These are phyloP conservation scores for Peromyscus leucopus DNA, from an alignment of 2,113 vertebrate genomes.

Conservation along the genomic window DNA sequence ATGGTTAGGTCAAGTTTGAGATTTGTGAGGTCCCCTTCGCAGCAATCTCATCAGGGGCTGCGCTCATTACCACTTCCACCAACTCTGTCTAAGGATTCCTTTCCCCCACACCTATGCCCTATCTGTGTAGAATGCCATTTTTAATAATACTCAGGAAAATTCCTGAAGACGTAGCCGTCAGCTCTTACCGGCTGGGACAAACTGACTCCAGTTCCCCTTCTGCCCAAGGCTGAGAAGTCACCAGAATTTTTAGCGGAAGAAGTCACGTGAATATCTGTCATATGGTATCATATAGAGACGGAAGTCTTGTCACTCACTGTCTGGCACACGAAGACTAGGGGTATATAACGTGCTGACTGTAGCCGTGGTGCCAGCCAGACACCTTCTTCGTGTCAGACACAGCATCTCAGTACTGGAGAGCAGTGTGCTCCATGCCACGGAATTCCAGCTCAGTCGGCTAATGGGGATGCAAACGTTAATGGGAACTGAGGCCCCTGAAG, in stretches of 20 bases:
- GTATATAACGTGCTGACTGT: fast-evolving
- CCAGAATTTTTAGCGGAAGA: too few relatives aligned
- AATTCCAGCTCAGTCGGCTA: constrained; percentile 80
- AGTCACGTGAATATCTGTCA: background rate
- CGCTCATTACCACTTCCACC: background rate
- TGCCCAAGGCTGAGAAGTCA: background rate
- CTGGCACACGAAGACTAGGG: fast-evolving
- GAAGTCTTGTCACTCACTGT: too few relatives aligned
- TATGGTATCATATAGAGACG: fast-evolving
- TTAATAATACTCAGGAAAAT: background rate
- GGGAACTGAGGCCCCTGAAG: constrained; percentile 79
- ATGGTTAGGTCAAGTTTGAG: background rate
- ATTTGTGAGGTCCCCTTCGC: background rate
- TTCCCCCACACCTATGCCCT: background rate
- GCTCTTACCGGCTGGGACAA: fast-evolving
- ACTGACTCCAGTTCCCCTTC: fast-evolving
- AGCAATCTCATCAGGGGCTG: background rate
- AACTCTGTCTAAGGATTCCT: background rate
- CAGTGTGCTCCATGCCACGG: constrained; percentile 64
- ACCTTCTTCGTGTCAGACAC: background rate
- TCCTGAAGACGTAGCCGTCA: fast-evolving
- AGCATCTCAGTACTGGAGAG: background rate
- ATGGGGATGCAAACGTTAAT: constrained; percentile 83
- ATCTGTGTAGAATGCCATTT: background rate
- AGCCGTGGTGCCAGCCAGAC: background rate